phyloP scores from a whole-genome alignment of 2,888 invertebrate species.

The Archaeoteleia sp. region DNA sequence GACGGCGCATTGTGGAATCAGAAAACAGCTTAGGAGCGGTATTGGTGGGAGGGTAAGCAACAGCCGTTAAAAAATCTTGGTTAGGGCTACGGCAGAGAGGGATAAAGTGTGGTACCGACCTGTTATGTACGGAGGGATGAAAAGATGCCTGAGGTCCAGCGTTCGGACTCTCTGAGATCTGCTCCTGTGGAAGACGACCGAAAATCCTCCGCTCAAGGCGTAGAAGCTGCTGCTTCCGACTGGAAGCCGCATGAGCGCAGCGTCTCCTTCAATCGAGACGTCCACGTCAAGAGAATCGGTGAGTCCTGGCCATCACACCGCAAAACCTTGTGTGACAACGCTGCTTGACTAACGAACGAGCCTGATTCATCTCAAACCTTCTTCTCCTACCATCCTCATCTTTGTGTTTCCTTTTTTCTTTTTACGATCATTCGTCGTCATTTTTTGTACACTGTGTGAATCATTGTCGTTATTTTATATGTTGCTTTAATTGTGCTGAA shows the following conservation, averaged over 20 bases:
- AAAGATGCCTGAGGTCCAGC: conserved; percentile 78
- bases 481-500: too few species aligned
- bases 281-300: conserved; percentile 93
- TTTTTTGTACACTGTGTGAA: too few species aligned
- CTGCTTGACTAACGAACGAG: conserved; percentile 65
- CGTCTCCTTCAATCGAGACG: conserved; percentile 93
- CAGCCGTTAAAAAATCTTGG: conserved; percentile 28
- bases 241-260: conserved; percentile 75
- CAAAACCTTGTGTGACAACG: conserved; percentile 60
- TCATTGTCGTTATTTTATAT: too few species aligned
- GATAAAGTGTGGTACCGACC: conserved; percentile 31
- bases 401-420: too few species aligned
- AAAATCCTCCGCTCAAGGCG: conserved; percentile 54
- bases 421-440: too few species aligned
- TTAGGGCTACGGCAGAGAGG: conserved; percentile 35
- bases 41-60: conserved; percentile 42
- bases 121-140: conserved; percentile 66
- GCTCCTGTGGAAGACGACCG: conserved; percentile 58
- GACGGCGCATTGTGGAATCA: conserved; percentile 55
- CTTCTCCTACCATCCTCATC: conserved; percentile 7
- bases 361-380: conserved; percentile 14
- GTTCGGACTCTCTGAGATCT: conserved; percentile 76
- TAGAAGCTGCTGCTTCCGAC: too few species aligned
- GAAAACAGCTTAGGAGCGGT: conserved; percentile 35
- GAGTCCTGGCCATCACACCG: conserved; percentile 76